phyloP scores from a whole-genome alignment of 2,888 invertebrate genomes.

The Agapostemon virescens region DNA sequence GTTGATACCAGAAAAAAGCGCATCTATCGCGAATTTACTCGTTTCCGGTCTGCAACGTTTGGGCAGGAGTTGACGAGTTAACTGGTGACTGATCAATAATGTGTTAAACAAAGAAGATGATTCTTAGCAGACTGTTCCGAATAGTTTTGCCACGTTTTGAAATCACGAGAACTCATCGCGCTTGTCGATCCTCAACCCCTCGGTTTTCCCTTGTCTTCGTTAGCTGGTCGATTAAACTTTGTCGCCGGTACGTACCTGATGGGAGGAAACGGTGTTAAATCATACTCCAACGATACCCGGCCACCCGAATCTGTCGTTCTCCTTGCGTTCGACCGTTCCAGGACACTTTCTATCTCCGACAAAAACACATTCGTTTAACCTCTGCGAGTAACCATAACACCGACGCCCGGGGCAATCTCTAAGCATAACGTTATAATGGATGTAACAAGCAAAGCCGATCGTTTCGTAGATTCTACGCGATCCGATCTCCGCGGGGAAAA shows the following conservation, averaged over 20 bases:
- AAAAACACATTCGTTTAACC: slow-evolving; percentile 31
- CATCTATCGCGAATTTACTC: too few species aligned
- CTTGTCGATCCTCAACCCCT: neutral
- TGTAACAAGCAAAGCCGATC: slow-evolving; percentile 46
- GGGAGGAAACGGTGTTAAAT: slow-evolving; percentile 49
- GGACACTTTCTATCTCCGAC: slow-evolving; percentile 24
- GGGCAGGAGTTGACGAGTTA: too few species aligned
- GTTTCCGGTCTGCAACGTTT: too few species aligned
- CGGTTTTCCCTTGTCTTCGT: slow-evolving; percentile 9
- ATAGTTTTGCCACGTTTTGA: neutral
- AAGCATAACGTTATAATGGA: slow-evolving; percentile 38
- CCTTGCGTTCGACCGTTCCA: slow-evolving; percentile 48
- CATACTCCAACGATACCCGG: slow-evolving; percentile 23
- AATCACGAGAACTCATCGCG: neutral
- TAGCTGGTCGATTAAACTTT: slow-evolving; percentile 49
- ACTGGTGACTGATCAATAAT: too few species aligned
- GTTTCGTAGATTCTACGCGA: slow-evolving; percentile 39
- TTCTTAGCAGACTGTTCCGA: neutral
- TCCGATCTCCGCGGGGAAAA: slow-evolving; percentile 17
- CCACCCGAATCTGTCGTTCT: neutral
- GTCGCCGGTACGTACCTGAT: slow-evolving; percentile 58
- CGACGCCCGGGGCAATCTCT: too few species aligned
- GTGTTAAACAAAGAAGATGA: too few species aligned
- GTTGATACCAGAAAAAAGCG: too few species aligned
- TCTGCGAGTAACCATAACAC: slow-evolving; percentile 7